A percentile compares a stretch with the other conserved stretches of the same genome.
Conservation (phyloP, 1,140 invertebrate genomes). For the Saccostrea echinata region DNA sequence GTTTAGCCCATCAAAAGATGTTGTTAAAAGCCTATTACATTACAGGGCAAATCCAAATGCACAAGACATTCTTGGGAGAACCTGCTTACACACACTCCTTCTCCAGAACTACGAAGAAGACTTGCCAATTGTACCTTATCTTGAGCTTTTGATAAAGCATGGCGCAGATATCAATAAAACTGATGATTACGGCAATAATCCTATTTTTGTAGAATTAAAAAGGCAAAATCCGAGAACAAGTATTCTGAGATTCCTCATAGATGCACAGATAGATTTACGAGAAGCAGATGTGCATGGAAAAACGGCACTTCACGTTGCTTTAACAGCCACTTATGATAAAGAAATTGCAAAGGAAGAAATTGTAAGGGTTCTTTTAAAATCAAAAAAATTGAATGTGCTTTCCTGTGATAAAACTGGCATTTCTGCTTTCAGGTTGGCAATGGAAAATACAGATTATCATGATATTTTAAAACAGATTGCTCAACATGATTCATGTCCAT, state of each 20-base stretch:
- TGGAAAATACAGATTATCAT: not conserved
- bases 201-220: not conserved
- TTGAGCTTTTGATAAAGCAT: not conserved
- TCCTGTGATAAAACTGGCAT: not conserved
- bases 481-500: not conserved
- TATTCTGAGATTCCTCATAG: not conserved
- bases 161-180: not conserved
- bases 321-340: not conserved
- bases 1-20: not conserved
- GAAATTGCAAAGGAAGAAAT: not conserved
- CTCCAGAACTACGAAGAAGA: not conserved
- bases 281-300: not conserved
- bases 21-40: not conserved
- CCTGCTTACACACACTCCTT: not conserved
- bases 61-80: not conserved
- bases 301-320: not conserved
- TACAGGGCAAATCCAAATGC: not conserved
- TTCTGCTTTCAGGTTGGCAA: not conserved
- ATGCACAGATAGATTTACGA: not conserved
- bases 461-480: not conserved
- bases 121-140: not conserved
- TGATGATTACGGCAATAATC: not conserved
- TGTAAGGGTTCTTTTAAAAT: not conserved
- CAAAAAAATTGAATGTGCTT: not conserved
- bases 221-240: not conserved